phyloP scores from a whole-genome alignment of 2,113 vertebrate species.

The Pipa parva region DNA sequence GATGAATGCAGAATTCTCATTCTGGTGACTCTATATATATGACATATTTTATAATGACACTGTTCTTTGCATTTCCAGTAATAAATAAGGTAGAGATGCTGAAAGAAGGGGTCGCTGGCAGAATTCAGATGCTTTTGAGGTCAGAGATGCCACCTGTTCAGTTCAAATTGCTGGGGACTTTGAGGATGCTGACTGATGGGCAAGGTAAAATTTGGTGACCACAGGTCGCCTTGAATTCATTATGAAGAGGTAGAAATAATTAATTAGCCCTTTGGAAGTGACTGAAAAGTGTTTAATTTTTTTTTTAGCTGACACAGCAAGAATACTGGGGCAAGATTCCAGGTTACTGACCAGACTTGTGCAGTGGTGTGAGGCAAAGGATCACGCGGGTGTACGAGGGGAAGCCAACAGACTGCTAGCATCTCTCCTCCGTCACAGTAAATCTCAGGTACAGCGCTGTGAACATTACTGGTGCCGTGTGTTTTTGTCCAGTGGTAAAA shows the following conservation, averaged over 20 bases:
- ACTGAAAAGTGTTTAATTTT: neutral
- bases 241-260: no score
- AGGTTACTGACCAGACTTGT: conserved; percentile 67
- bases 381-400: conserved; percentile 63
- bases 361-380: conserved; percentile 73
- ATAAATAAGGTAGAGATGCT: conserved; percentile 77
- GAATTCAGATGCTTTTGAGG: conserved; percentile 70
- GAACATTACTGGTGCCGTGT: no score
- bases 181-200: conserved; percentile 79
- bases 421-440: conserved; percentile 75
- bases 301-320: conserved; percentile 69
- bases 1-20: no score
- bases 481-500: no score
- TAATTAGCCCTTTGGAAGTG: no score
- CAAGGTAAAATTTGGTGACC: no score
- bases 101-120: conserved; percentile 66
- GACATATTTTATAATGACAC: no score
- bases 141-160: conserved; percentile 79
- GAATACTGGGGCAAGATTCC: conserved; percentile 70
- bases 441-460: conserved; percentile 65
- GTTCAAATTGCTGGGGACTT: conserved; percentile 76
- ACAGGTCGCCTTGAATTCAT: no score
- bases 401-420: conserved; percentile 79
- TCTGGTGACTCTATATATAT: no score
- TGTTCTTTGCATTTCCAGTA: conserved; percentile 41